Evolutionary conservation across 2,797 vertebrate genomes (phyloP), one percentile per base, ranked within the genome.

Genomic region (Vespertilio murinus): DNA sequence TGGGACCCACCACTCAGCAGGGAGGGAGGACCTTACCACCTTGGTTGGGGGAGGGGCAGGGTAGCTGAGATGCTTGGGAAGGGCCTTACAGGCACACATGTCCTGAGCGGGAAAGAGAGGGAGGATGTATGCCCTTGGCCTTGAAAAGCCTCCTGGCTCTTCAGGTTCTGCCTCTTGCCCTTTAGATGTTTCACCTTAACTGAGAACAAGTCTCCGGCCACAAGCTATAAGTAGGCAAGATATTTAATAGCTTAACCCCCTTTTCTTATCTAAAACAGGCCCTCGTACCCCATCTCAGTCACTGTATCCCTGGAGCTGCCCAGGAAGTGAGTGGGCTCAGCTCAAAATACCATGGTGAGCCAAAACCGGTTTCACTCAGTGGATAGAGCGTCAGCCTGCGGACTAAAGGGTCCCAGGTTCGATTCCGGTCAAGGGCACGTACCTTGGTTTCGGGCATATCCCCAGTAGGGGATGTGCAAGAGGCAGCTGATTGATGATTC

Each of bases 191-290:
- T 9, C 42, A 65, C 30, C 33, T n/a, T 30, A 74, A 81, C 42
- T 16, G 7, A 78, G 30, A 40, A 14, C 42, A 74, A 78, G 82
- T 75, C 69, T 77, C 49, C 30, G 23, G 20, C 2, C 25, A 69
- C 35, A 42, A 88, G 59, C 23, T 70, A 22, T 61, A 16, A 16
- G 47, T 56, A 2, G 20, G 14, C 23, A 56, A 90, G 38, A 78
- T 38, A 42, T 45, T 25, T 47, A 49, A 94, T 71, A 38, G 65
- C 56, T 69, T 49, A 56, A 42, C 42, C 49, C 81, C 38, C 52
- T 85, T 74, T 69, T 52, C 54, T 94, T 95, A 85, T 70, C 73
- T 71, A 42, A 88, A 92, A 54, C 6, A 69, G 30, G 30, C 16
- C 38, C 38, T 47, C 1, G 6, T 11, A 22, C 35, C 25, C 17